Base-by-base conservation (phyloP, 92 coral and sea anemone genomes). In the Montipora capitata region DNA sequence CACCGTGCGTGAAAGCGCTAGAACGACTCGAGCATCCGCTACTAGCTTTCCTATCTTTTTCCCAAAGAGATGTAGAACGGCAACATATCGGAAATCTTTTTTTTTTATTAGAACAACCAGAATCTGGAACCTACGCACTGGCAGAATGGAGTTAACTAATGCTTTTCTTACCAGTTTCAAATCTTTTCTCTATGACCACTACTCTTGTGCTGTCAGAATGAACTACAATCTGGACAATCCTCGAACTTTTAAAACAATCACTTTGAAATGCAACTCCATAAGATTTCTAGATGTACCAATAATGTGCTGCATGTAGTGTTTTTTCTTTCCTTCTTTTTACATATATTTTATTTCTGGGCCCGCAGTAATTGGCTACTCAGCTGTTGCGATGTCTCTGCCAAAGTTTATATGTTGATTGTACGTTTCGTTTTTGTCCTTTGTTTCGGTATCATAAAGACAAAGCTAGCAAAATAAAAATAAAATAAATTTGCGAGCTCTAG, bases 11-110 rank as follows among this genome's bases (percentile, higher is more conserved):
- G 39, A 6, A 14, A 68, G 71, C 38, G 38, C 91, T 38, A 39
- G 71, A 20, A 35, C 80, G 70, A 80, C 91, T 65, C 61, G 74
- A 15, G 4, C 38, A 74, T 84, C 88, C 44, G 52, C 40, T 35
- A 83, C 65, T 77, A 83, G 79, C 61, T 62, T 45, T 68, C 68
- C 49, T 14, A 66, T 84, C 62, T 78, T 52, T 38, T 61, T 52
- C 20, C 78, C 76, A 20, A 85, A 73, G 69, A 86, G 78, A 79
- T 78, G 80, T 13, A 86, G 73, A 48, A 79, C 85, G 56, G 38
- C 80, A 20, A 79, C 85, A 56, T 87, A 51, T 73, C 91, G 70
- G 80, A 80, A 52, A 68, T 80, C 72, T 44, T 87, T 70, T 52
- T 73, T 78, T 45, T 27, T 0, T 1, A 8, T 45, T 45, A 45